A percentile compares a stretch with the other conserved stretches of the same genome.
These are phyloP conservation scores for Sciaenops ocellatus DNA, from an alignment of 2,797 vertebrate species.

Conservation along the genomic window DNA sequence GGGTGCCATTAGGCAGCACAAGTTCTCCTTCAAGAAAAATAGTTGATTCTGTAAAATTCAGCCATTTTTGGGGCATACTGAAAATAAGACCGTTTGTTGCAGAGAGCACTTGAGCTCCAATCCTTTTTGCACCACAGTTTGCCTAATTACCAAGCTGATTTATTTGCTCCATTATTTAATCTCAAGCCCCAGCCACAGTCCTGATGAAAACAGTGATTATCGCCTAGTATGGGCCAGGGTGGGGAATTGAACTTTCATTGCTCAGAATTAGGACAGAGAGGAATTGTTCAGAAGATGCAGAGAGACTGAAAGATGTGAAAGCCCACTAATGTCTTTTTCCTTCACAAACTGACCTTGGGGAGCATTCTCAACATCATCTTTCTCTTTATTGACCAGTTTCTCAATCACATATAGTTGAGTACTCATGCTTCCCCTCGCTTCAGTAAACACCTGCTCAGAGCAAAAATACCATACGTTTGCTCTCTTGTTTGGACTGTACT, in stretches of 20 bases:
- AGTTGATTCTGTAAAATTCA: slow-evolving; percentile 28
- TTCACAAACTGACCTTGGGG: slow-evolving; percentile 29
- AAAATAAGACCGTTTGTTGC: slow-evolving; percentile 36
- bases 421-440: slow-evolving; percentile 14
- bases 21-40: slow-evolving; percentile 10
- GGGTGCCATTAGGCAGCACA: slow-evolving; percentile 12
- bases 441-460: slow-evolving; percentile 33
- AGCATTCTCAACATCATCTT: slow-evolving; percentile 30
- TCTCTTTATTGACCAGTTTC: slow-evolving; percentile 56
- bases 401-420: slow-evolving; percentile 28
- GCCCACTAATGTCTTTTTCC: background rate
- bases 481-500: background rate
- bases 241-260: slow-evolving; percentile 47
- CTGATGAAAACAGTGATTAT: slow-evolving; percentile 72
- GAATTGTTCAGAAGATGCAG: slow-evolving; percentile 15
- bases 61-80: slow-evolving; percentile 3
- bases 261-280: slow-evolving; percentile 21
- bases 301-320: background rate
- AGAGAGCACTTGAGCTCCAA: slow-evolving; percentile 19
- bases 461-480: slow-evolving; percentile 7
- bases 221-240: slow-evolving; percentile 30
- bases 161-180: slow-evolving; percentile 68
- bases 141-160: slow-evolving; percentile 72
- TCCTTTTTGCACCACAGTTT: slow-evolving; percentile 42
- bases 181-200: slow-evolving; percentile 54